Base-by-base conservation (phyloP, 1,140 invertebrate genomes). In the Andricus grossulariae region DNA sequence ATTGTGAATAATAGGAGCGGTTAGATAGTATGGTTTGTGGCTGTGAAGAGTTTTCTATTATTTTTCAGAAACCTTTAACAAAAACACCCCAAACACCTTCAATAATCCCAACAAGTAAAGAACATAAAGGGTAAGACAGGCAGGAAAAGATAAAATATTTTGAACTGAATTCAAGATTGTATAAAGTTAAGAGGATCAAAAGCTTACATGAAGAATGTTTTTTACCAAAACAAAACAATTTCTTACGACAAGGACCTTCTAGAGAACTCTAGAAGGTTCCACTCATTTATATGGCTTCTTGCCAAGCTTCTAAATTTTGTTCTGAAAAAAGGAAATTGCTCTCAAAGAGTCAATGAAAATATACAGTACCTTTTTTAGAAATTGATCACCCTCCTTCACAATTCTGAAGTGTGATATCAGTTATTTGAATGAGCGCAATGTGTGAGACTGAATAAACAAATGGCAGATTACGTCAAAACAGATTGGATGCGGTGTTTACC, bases 401-500 rank as follows among this genome's bases (percentile, higher is more conserved):
- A 66, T n/a, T 50, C 52, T 39, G 54, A 19, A 71, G 57, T 72
- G 70, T 74, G 76, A 72, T 55, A 50, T 66, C 57, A 82, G 81
- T 84, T 81, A 84, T 76, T 82, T 75, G 55, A 79, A 75, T 78
- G 75, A 83, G 73, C 60, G 52, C 55, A 45, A 11, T 16, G 6
- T 8, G 21, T 39, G 71, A 66, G 49, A 49, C 75, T 55, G 60
- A 57, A 76, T 83, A 82, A 57, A 51, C 74, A 72, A 79, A 74
- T 76, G 21, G 60, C 72, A 75, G 78, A 81, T 83, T 84, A 83
- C 76, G 71, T 50, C 55, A 57, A 82, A 84, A 80, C 78, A 78
- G 80, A 76, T 75, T 80, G 72, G 80, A 83, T 84, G 78, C 71
- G 72, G 70, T 78, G 77, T 81, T 84, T 73, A 74, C 73, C 70